Conservation (phyloP, 2,113 vertebrate genomes). For the Paraplagusia blochii region DNA sequence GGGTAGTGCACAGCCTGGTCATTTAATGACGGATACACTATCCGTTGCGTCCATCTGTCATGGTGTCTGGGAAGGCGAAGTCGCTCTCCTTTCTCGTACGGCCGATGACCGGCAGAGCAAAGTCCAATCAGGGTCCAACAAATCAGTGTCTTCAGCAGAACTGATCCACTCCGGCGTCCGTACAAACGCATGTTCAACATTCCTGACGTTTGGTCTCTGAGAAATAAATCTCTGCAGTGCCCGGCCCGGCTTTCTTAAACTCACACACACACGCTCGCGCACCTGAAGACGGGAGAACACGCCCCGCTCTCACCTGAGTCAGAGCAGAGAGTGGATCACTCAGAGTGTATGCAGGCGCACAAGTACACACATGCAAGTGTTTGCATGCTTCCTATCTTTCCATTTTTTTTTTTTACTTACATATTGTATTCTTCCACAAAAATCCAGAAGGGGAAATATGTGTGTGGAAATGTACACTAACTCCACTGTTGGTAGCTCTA, state of each 20-base stretch:
- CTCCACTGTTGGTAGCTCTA: too few relatives aligned
- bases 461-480: background rate
- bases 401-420: background rate
- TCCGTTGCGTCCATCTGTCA: slow-evolving; percentile 50
- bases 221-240: slow-evolving; percentile 41
- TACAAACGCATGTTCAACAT: slow-evolving; percentile 52
- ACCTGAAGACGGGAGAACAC: slow-evolving; percentile 57
- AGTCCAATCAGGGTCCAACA: slow-evolving; percentile 65
- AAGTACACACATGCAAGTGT: slow-evolving; percentile 51
- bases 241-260: slow-evolving; percentile 75
- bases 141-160: slow-evolving; percentile 67
- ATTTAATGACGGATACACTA: slow-evolving; percentile 57
- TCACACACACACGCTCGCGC: slow-evolving; percentile 53
- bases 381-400: slow-evolving; percentile 18
- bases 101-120: slow-evolving; percentile 72
- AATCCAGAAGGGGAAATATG: background rate
- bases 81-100: slow-evolving; percentile 17
- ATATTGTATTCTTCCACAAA: slow-evolving; percentile 6
- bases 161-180: slow-evolving; percentile 5
- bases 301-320: slow-evolving; percentile 79
- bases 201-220: slow-evolving; percentile 40
- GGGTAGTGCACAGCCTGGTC: slow-evolving; percentile 42
- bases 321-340: slow-evolving; percentile 55
- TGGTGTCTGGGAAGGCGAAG: slow-evolving; percentile 23
- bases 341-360: slow-evolving; percentile 34